Conservation (phyloP, 2,113 vertebrate species). For the Typhlomys cinereus region DNA sequence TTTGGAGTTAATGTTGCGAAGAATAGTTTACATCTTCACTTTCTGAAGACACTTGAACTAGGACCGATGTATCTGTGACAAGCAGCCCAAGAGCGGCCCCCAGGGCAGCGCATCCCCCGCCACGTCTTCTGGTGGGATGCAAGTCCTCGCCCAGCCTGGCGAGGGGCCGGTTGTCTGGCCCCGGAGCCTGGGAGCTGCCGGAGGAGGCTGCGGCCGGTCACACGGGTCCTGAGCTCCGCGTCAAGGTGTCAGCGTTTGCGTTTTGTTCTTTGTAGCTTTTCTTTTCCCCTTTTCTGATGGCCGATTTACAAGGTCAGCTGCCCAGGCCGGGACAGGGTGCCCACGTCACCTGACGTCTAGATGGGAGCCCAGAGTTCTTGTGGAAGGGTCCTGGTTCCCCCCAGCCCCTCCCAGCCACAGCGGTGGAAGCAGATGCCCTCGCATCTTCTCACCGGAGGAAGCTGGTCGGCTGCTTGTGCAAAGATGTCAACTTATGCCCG, state of each 20-base stretch:
- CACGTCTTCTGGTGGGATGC: too few species aligned
- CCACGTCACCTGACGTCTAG: neutral
- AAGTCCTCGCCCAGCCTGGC: neutral
- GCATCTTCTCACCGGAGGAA: too few species aligned
- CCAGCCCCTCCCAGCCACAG: conserved; percentile 75
- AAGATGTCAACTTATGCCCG: conserved; percentile 84
- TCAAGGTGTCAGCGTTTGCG: too few species aligned
- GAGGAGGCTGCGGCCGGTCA: conserved; percentile 38
- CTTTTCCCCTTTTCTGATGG: conserved; percentile 42
- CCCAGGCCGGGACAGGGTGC: conserved; percentile 36
- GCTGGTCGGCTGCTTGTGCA: conserved; percentile 72
- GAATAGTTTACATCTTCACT: conserved; percentile 89
- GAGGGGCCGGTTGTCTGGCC: conserved; percentile 17
- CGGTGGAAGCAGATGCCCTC: conserved; percentile 81
- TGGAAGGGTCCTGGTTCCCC: conserved; percentile 21
- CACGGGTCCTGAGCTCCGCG: conserved; percentile 50
- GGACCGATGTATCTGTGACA: conserved; percentile 90
- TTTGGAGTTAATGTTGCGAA: conserved; percentile 82
- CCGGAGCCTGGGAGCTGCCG: conserved; percentile 39
- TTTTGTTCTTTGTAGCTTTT: too few species aligned
- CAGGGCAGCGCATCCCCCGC: neutral
- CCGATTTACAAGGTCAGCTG: conserved; percentile 63
- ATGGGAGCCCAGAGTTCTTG: neutral
- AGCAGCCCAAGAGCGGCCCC: conserved; percentile 81
- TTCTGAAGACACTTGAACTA: conserved; percentile 92